Evolutionary conservation across 2,888 invertebrate species (phyloP), one percentile per base, ranked within the genome.

Genomic region (Dascillus cervinus): DNA sequence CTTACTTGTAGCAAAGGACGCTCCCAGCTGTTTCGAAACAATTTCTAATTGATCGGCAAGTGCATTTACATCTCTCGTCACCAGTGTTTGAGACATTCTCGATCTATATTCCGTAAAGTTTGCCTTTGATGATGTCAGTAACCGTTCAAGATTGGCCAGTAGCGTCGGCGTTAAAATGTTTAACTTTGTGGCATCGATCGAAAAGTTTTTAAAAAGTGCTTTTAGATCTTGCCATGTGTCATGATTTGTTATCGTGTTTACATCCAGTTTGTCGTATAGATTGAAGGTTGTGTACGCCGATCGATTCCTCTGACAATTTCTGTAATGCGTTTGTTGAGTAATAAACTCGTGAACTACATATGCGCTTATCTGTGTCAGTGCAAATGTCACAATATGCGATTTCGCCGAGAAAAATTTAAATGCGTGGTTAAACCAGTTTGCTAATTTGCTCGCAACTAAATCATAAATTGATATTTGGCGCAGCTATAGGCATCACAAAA

Each of bases 201-300:
- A 64, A 5, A 81, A 58, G 29, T 67, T 61, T 19, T 63, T 65
- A 32, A 77, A 60, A 45, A 74, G 71, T 1, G 66, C 62, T 38
- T 71, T 70, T 1, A 79, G 58, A 32, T 73, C 74, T 2, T 65
- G 62, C 81, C 81, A 82, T 39, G 72, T 71, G 52, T 75, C 72
- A 50, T 76, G 72, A 20, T 80, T 76, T 0, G 77, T 72, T 33
- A 75, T 71, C 47, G 75, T 73, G 49, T 82, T 79, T 25, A 84
- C 69, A 56, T 85, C 78, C 39, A 82, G 67, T 41, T 80, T 71
- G 53, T 73, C 76, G 46, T 79, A 74, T 45, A 86, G 64, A 59
- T 79, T 77, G 55, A 85, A 82, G 13, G 82, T 79, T 22, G 70
- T 68, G 65, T 83, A 86, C n/a, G 79, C 77, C 40, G 84, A 73